Percentiles rank a stretch among this genome's conserved stretches.
Conservation (phyloP, 2,113 vertebrate species). For the Triplophysa tibetana region DNA sequence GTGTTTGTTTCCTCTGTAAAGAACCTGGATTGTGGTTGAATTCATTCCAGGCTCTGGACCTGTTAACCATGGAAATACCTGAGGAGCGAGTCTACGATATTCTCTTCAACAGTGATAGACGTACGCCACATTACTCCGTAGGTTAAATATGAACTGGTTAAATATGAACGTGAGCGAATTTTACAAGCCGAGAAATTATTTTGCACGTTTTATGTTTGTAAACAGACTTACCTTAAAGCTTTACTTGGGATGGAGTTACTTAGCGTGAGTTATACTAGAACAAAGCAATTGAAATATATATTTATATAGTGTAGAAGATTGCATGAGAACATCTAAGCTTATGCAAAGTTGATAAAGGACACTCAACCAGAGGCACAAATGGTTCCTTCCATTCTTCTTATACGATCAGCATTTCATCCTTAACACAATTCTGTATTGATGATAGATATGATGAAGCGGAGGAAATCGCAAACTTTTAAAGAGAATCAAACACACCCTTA, state of each 20-base stretch:
- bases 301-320: slow-evolving; percentile 28
- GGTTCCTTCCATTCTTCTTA: slow-evolving; percentile 41
- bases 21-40: slow-evolving; percentile 10
- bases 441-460: slow-evolving; percentile 16
- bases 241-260: slow-evolving; percentile 2
- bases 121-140: slow-evolving; percentile 17
- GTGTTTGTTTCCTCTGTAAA: neutral
- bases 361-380: slow-evolving; percentile 53
- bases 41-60: slow-evolving; percentile 6
- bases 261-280: slow-evolving; percentile 29
- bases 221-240: slow-evolving; percentile 42
- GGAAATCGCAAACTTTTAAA: neutral
- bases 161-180: slow-evolving; percentile 45
- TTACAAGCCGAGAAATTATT: slow-evolving; percentile 50
- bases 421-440: neutral
- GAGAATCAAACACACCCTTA: neutral
- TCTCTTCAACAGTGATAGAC: slow-evolving; percentile 36
- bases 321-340: slow-evolving; percentile 22
- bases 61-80: slow-evolving; percentile 34
- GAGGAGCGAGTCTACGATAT: slow-evolving; percentile 38
- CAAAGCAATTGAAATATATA: slow-evolving; percentile 37
- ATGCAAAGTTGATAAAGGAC: slow-evolving; percentile 33
- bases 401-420: slow-evolving; percentile 7
- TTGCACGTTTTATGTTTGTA: slow-evolving; percentile 8
- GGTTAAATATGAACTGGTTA: slow-evolving; percentile 44